Conservation (phyloP, 2,888 invertebrate species). For the Adelognathus sp. region DNA sequence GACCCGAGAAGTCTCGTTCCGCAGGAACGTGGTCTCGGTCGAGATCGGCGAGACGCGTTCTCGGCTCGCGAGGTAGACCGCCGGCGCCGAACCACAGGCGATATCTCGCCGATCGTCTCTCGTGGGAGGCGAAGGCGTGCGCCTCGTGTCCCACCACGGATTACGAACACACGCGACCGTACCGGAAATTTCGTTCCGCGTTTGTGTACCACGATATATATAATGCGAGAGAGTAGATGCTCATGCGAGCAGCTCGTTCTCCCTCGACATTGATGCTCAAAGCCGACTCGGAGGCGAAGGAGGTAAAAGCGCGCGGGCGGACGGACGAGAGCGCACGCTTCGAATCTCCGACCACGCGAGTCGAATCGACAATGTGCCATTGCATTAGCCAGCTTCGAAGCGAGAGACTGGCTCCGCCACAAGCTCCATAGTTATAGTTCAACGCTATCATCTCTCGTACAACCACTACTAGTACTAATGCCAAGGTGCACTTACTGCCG, state of each 20-base stretch:
- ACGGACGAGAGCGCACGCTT: conserved; percentile 10
- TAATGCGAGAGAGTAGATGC: background rate
- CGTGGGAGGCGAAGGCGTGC: conserved; percentile 9
- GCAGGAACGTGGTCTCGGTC: background rate
- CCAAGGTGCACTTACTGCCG: background rate
- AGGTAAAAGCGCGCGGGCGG: background rate
- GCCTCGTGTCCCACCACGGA: conserved; percentile 15
- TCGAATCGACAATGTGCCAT: conserved; percentile 56
- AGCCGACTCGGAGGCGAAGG: background rate
- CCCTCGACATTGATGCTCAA: background rate
- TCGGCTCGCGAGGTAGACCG: background rate
- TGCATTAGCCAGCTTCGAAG: conserved; percentile 43
- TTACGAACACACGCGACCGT: conserved; percentile 17
- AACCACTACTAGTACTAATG: background rate
- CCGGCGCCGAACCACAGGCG: background rate
- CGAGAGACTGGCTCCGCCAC: background rate
- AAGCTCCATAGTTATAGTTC: background rate
- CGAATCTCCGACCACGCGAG: conserved; percentile 44
- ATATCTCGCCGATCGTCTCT: conserved; percentile 1
- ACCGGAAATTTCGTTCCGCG: conserved; percentile 24
- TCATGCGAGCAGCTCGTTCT: background rate
- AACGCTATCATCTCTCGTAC: background rate
- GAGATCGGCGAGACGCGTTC: background rate
- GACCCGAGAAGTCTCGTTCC: background rate
- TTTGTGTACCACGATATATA: background rate